Evolutionary conservation across 2,797 vertebrate species (phyloP).

Genomic region (Chloroceryle inda): DNA sequence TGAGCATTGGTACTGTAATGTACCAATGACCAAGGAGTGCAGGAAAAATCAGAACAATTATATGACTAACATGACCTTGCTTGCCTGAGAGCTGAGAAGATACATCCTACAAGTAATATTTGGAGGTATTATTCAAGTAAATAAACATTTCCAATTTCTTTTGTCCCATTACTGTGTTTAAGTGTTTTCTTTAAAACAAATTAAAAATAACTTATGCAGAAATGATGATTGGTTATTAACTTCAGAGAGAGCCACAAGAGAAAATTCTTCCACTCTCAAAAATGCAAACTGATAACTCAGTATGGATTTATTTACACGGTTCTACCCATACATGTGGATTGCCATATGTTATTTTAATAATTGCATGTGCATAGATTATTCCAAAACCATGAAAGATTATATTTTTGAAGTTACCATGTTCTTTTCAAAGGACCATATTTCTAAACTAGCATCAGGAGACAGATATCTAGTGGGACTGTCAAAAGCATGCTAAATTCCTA

Average conservation of each 20-base stretch:
- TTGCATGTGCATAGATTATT: conserved; percentile 3
- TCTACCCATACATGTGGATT: background rate
- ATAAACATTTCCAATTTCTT: background rate
- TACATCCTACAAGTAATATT: background rate
- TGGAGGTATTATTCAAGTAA: background rate
- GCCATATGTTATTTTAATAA: conserved; percentile 4
- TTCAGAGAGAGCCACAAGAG: background rate
- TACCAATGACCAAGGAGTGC: background rate
- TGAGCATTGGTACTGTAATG: background rate
- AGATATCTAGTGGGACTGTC: background rate
- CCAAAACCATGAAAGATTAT: conserved; percentile 4
- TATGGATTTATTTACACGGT: conserved; percentile 11
- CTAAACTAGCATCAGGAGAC: conserved; percentile 5
- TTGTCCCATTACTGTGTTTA: background rate
- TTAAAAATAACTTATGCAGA: background rate
- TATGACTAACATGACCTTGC: background rate
- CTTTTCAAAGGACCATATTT: background rate
- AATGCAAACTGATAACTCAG: background rate
- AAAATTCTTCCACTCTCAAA: background rate
- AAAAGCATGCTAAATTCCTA: background rate
- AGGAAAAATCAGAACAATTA: background rate
- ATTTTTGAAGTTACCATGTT: conserved; percentile 6
- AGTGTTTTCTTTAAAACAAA: background rate
- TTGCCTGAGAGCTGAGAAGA: background rate
- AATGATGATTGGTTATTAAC: conserved; percentile 9